Conservation (phyloP, 2,113 vertebrate genomes). For the Xenopus borealis region DNA sequence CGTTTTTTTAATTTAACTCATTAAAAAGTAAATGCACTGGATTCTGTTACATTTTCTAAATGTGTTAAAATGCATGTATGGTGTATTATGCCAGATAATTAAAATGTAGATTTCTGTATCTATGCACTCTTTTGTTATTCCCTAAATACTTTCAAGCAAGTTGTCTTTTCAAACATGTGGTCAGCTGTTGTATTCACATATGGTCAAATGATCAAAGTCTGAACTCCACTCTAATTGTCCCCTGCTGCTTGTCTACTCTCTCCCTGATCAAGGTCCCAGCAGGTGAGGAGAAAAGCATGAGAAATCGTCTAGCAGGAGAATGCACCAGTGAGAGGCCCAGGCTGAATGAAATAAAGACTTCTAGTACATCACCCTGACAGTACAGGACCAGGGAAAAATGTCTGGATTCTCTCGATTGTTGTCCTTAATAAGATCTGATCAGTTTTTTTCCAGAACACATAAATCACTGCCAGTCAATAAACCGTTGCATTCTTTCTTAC, state of each 20-base stretch:
- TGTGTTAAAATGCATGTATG: slow-evolving; percentile 55
- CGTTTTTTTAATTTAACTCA: background rate
- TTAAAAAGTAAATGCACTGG: slow-evolving; percentile 49
- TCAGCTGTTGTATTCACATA: slow-evolving; percentile 97
- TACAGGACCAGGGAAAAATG: slow-evolving; percentile 87
- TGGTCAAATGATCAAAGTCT: slow-evolving; percentile 99
- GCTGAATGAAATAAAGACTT: slow-evolving; percentile 99
- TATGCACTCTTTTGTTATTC: slow-evolving; percentile 73
- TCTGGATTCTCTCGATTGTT: slow-evolving; percentile 81
- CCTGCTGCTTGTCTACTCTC: slow-evolving; percentile 93
- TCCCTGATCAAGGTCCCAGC: slow-evolving; percentile 97
- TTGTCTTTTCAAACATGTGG: slow-evolving; percentile 93
- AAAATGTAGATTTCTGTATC: slow-evolving; percentile 84
- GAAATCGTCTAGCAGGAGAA: slow-evolving; percentile 92
- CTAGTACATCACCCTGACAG: slow-evolving; percentile 97
- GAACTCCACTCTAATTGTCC: slow-evolving; percentile 97
- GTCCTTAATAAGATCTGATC: slow-evolving; percentile 58
- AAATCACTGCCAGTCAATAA: slow-evolving; percentile 32
- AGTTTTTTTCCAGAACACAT: slow-evolving; percentile 49
- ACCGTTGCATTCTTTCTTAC: slow-evolving; percentile 16
- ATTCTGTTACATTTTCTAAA: slow-evolving; percentile 64
- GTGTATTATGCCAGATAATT: slow-evolving; percentile 71
- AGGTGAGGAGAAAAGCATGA: slow-evolving; percentile 97
- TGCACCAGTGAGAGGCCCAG: slow-evolving; percentile 92
- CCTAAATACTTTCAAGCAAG: slow-evolving; percentile 79